A percentile compares a stretch with the other conserved stretches of the same genome.
Evolutionary conservation across 2,113 vertebrate genomes (phyloP).

Genomic region (Triplophysa dalaica): DNA sequence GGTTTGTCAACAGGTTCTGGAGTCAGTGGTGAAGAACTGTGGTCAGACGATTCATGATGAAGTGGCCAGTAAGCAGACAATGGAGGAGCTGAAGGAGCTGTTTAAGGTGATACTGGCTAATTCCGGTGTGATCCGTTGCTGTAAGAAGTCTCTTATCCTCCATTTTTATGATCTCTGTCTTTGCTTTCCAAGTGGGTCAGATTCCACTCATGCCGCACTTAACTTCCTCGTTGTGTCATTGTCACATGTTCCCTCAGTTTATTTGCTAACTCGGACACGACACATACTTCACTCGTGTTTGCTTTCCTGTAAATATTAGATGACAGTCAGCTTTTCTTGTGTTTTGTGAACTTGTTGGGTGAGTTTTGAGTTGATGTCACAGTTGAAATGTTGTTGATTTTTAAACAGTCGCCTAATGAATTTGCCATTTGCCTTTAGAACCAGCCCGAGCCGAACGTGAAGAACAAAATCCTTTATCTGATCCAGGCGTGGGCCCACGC

Average conservation of each 20-base stretch:
- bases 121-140: not conserved
- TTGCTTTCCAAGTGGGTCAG: conserved; percentile 59
- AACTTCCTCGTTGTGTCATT: conserved; percentile 72
- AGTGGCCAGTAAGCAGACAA: conserved; percentile 95
- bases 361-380: not conserved
- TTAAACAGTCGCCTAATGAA: not conserved
- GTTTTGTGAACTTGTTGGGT: not conserved
- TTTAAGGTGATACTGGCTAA: conserved; percentile 80
- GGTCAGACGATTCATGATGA: conserved; percentile 96
- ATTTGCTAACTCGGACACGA: not conserved
- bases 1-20: conserved; percentile 83
- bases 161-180: conserved; percentile 53
- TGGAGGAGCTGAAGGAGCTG: conserved; percentile 97
- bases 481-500: conserved; percentile 98
- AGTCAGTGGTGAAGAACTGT: conserved; percentile 98
- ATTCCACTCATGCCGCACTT: conserved; percentile 36
- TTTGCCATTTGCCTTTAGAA: conserved; percentile 68
- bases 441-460: conserved; percentile 90
- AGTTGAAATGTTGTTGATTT: not conserved
- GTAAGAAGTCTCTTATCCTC: conserved; percentile 29
- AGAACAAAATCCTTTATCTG: conserved; percentile 93
- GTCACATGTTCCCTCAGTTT: conserved; percentile 59
- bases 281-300: not conserved
- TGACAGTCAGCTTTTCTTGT: not conserved
- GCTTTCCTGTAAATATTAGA: not conserved